Conservation (phyloP, 1,140 invertebrate species). For the Lordiphosa collinella region DNA sequence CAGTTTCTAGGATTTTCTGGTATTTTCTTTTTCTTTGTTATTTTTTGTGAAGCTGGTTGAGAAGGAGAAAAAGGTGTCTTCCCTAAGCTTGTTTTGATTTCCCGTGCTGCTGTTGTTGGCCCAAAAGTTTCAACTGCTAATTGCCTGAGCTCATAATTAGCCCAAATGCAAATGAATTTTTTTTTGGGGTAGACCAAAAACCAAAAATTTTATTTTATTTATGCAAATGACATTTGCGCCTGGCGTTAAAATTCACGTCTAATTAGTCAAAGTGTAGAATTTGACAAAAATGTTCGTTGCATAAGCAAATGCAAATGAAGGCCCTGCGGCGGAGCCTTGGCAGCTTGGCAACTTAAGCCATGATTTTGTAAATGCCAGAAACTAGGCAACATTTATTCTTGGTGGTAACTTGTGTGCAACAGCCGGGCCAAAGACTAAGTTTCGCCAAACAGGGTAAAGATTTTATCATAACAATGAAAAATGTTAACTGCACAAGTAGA, state of each 20-base stretch:
- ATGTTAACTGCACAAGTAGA: slow-evolving; percentile 11
- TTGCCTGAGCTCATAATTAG: slow-evolving; percentile 63
- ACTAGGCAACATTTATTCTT: not conserved
- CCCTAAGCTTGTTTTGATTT: slow-evolving; percentile 57
- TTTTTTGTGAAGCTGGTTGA: slow-evolving; percentile 1
- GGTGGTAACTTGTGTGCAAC: no score
- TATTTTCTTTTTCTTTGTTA: not conserved
- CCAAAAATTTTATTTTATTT: slow-evolving; percentile 29
- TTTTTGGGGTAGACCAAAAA: not conserved
- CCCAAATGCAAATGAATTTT: slow-evolving; percentile 40
- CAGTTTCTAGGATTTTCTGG: slow-evolving; percentile 14
- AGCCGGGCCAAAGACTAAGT: no score
- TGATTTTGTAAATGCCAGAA: slow-evolving; percentile 20
- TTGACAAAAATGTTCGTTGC: slow-evolving; percentile 23
- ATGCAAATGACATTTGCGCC: slow-evolving; percentile 51
- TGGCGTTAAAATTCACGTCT: slow-evolving; percentile 44
- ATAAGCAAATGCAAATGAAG: slow-evolving; percentile 44
- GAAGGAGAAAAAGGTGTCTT: slow-evolving; percentile 49
- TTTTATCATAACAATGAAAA: slow-evolving; percentile 1
- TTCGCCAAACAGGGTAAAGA: no score
- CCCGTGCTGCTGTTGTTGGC: slow-evolving; percentile 29
- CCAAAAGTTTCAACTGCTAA: slow-evolving; percentile 51
- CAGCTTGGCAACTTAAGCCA: slow-evolving; percentile 25
- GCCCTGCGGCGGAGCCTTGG: no score
- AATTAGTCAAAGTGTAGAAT: slow-evolving; percentile 55